phyloP scores from a whole-genome alignment of 2,113 vertebrate genomes.

The Bungarus multicinctus region DNA sequence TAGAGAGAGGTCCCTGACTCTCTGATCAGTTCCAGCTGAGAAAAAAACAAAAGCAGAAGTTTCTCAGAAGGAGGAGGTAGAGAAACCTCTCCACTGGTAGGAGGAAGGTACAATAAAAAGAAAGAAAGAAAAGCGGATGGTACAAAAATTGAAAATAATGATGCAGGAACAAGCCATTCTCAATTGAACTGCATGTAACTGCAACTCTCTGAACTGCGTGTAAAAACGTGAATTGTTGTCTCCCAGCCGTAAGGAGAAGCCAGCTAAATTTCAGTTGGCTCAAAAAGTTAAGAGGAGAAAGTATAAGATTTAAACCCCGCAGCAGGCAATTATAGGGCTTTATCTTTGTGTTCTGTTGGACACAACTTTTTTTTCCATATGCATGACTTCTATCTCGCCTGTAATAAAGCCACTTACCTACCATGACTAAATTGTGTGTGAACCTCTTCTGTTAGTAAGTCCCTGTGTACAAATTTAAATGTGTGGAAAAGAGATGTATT shows the following conservation, averaged over 20 bases:
- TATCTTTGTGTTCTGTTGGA: neutral
- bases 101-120: neutral
- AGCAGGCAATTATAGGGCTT: neutral
- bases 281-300: neutral
- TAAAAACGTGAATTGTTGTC: neutral
- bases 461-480: neutral
- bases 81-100: neutral
- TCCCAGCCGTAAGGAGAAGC: neutral
- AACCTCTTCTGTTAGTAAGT: neutral
- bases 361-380: neutral
- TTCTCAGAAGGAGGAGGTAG: neutral
- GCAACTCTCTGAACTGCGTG: neutral
- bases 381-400: neutral
- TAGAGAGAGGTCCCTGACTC: neutral
- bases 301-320: neutral
- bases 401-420: neutral
- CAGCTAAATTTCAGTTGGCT: neutral
- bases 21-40: neutral
- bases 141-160: neutral
- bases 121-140: neutral
- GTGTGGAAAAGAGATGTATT: neutral
- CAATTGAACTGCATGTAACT: neutral
- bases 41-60: neutral
- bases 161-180: neutral
- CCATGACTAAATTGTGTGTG: neutral